Evolutionary conservation across 2,797 vertebrate species (phyloP).

Genomic region (Yasuhikotakia modesta): DNA sequence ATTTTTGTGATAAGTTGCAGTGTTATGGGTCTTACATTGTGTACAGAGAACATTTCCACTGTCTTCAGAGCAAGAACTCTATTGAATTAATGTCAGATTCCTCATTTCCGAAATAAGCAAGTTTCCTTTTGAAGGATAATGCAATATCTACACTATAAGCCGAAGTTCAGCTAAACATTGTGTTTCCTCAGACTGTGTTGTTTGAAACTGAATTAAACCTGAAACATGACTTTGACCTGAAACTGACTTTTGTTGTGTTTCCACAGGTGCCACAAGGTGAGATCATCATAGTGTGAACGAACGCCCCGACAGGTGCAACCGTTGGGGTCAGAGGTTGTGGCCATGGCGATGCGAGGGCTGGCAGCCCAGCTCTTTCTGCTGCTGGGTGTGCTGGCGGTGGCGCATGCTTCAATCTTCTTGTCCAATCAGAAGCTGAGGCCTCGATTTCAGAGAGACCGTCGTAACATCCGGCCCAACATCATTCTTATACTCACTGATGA

Average conservation of each 20-base stretch:
- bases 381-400: conserved; percentile 67
- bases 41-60: conserved; percentile 17
- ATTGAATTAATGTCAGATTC: conserved; percentile 14
- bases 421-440: conserved; percentile 87
- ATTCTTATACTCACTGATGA: conserved; percentile 95
- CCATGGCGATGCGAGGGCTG: conserved; percentile 79
- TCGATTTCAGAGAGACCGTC: conserved; percentile 90
- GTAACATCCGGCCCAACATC: conserved; percentile 98
- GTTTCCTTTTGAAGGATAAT: not conserved
- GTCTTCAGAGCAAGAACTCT: conserved; percentile 1
- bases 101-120: not conserved
- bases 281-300: conserved; percentile 37
- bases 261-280: conserved; percentile 51
- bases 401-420: conserved; percentile 79
- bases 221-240: too few relatives aligned
- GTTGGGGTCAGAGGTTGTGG: conserved; percentile 49
- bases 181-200: not conserved
- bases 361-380: conserved; percentile 73
- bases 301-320: not conserved
- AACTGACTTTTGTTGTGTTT: conserved; percentile 13
- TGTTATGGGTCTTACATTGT: not conserved
- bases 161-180: not conserved
- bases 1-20: not conserved
- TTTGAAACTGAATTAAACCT: not conserved
- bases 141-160: not conserved